Percentiles rank a stretch among this genome's conserved stretches.
Conservation (phyloP, 2,113 vertebrate species). For the Sebastes schlegelii region DNA sequence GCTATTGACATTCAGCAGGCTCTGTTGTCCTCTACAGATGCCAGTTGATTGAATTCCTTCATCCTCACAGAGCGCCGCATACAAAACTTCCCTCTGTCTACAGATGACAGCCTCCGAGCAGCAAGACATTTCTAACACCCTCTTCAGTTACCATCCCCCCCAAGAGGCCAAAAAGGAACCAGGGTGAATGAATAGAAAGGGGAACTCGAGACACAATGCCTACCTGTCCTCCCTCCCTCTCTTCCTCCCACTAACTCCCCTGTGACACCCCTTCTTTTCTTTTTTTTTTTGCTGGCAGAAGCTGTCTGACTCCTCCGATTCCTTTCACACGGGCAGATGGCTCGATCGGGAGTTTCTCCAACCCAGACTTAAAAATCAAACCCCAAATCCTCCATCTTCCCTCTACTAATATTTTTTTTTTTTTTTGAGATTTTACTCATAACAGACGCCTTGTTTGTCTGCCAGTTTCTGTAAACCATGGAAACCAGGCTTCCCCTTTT, state of each 20-base stretch:
- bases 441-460: slow-evolving; percentile 61
- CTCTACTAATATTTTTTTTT: slow-evolving; percentile 45
- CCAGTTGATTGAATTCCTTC: slow-evolving; percentile 64
- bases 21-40: slow-evolving; percentile 50
- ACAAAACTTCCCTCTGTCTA: slow-evolving; percentile 57
- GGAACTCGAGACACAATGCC: slow-evolving; percentile 74
- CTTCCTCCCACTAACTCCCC: slow-evolving; percentile 61
- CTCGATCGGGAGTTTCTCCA: slow-evolving; percentile 59
- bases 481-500: slow-evolving; percentile 54
- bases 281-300: slow-evolving; percentile 50
- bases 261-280: slow-evolving; percentile 55
- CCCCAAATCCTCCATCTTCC: slow-evolving; percentile 50
- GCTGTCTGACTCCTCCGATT: slow-evolving; percentile 52
- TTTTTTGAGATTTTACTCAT: slow-evolving; percentile 14
- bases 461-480: slow-evolving; percentile 65
- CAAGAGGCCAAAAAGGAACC: slow-evolving; percentile 69
- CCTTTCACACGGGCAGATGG: slow-evolving; percentile 71
- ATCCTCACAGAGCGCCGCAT: slow-evolving; percentile 28
- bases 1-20: slow-evolving; percentile 45
- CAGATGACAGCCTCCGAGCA: slow-evolving; percentile 62
- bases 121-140: slow-evolving; percentile 76
- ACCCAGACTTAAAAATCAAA: slow-evolving; percentile 60
- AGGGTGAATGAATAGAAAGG: slow-evolving; percentile 70
- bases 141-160: slow-evolving; percentile 72
- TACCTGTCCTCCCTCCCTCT: slow-evolving; percentile 70